Evolutionary conservation across 2,113 vertebrate genomes (phyloP).

Genomic region (Cromileptes altivelis): DNA sequence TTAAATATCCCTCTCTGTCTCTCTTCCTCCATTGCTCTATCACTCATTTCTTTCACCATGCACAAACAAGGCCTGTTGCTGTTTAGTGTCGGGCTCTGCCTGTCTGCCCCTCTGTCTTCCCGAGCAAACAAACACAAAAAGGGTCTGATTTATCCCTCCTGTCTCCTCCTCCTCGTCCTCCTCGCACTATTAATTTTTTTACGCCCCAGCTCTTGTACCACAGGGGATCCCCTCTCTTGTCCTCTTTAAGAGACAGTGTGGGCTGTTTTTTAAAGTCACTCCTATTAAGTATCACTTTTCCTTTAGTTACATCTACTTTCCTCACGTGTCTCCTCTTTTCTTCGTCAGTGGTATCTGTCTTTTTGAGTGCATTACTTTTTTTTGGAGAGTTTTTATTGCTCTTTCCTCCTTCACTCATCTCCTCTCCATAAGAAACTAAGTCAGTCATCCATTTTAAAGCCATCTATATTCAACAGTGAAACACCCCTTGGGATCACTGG

Average conservation of each 20-base stretch:
- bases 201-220: background rate
- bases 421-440: background rate
- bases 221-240: constrained; percentile 4
- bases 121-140: constrained; percentile 32
- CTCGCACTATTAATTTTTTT: background rate
- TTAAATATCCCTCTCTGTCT: constrained; percentile 10
- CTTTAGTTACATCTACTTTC: background rate
- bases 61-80: constrained; percentile 26
- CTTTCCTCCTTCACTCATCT: background rate
- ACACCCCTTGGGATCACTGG: background rate
- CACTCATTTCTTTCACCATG: background rate
- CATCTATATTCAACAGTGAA: background rate
- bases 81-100: constrained; percentile 17
- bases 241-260: background rate
- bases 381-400: background rate
- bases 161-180: constrained; percentile 1
- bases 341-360: background rate
- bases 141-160: constrained; percentile 28
- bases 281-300: background rate
- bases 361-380: background rate
- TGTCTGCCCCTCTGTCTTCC: constrained; percentile 28
- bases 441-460: background rate
- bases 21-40: background rate
- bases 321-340: background rate
- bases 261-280: constrained; percentile 10